A percentile compares a stretch with the other conserved stretches of the same genome.
Conservation (phyloP, 2,113 vertebrate genomes). For the Axis porcinus region DNA sequence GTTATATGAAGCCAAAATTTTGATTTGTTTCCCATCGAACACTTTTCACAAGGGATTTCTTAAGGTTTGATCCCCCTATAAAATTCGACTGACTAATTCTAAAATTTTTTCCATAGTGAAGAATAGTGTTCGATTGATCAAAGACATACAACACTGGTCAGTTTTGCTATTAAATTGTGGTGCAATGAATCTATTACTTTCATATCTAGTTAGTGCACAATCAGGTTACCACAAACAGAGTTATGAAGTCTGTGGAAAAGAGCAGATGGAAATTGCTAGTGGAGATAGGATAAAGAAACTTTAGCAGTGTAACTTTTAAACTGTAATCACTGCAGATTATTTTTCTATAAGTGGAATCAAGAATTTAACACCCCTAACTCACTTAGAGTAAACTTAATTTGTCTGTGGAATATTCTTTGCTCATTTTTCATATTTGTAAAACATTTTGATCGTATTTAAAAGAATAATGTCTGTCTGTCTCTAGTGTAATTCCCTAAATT, state of each 20-base stretch:
- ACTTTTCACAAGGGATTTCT: not conserved
- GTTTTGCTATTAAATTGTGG: not conserved
- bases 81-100: not conserved
- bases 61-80: not conserved
- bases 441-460: slow-evolving; percentile 9
- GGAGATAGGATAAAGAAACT: not conserved
- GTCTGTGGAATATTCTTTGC: not conserved
- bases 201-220: not conserved
- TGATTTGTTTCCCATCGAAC: not conserved
- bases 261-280: not conserved
- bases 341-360: slow-evolving; percentile 48
- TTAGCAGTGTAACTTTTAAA: not conserved
- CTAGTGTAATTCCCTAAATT: not conserved
- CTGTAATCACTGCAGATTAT: slow-evolving; percentile 46
- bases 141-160: not conserved
- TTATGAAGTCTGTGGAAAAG: not conserved
- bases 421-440: slow-evolving; percentile 29
- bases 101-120: not conserved
- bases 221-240: not conserved
- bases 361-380: slow-evolving; percentile 17
- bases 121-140: not conserved
- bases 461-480: not conserved
- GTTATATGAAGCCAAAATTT: not conserved
- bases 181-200: not conserved
- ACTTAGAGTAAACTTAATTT: slow-evolving; percentile 17